phyloP scores from a whole-genome alignment of 2,797 vertebrate species.

The Huso huso region DNA sequence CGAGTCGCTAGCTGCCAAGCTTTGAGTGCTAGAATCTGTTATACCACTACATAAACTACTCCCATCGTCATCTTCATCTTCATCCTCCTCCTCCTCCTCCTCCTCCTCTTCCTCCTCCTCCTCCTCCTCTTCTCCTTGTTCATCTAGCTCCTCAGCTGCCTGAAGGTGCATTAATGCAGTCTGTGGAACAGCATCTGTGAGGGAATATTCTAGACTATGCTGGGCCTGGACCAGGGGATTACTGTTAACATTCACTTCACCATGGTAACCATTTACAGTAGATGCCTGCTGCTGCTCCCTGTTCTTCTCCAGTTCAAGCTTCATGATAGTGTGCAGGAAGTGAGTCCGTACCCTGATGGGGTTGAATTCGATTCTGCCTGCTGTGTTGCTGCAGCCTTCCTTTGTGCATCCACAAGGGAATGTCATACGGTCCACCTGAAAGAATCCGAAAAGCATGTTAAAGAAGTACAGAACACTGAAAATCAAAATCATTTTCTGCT shows the following conservation, averaged over 20 bases:
- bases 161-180: conserved; percentile 77
- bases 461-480: not conserved
- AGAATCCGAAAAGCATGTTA: not conserved
- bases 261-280: conserved; percentile 68
- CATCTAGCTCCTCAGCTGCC: conserved; percentile 72
- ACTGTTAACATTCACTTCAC: conserved; percentile 61
- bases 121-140: conserved; percentile 73
- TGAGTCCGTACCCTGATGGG: conserved; percentile 97
- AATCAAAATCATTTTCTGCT: not conserved
- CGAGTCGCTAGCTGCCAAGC: conserved; percentile 87
- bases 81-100: conserved; percentile 40
- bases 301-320: conserved; percentile 94
- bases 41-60: conserved; percentile 91
- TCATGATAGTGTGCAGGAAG: conserved; percentile 99
- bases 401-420: conserved; percentile 97
- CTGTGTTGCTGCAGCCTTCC: conserved; percentile 94
- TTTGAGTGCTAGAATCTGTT: conserved; percentile 94
- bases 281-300: conserved; percentile 76
- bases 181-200: conserved; percentile 72
- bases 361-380: conserved; percentile 95
- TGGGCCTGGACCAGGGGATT: conserved; percentile 67
- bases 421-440: conserved; percentile 96
- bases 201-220: conserved; percentile 76
- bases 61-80: conserved; percentile 57
- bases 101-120: conserved; percentile 67